Percentiles rank a stretch among this genome's conserved stretches.
Conservation (phyloP, 2,888 invertebrate species). For the Sinelater perroti region DNA sequence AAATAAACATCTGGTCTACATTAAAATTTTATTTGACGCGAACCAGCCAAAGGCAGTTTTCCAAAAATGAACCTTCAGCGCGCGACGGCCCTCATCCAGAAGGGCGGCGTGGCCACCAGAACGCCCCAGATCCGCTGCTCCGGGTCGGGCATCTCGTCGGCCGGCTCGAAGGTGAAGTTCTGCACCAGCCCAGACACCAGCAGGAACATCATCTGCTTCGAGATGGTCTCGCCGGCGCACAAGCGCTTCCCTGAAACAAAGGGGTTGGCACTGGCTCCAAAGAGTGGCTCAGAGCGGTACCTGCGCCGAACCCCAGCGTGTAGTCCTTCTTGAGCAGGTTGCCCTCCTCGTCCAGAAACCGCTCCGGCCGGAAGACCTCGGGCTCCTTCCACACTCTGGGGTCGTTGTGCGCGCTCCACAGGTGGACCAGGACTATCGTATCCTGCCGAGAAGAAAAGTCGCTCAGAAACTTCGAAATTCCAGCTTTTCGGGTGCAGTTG, state of each 20-base stretch:
- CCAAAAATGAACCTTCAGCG: too few relatives aligned
- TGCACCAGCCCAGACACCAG: conserved; percentile 70
- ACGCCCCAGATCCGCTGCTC: conserved; percentile 12
- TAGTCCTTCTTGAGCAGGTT: conserved; percentile 67
- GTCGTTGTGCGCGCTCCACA: conserved; percentile 64
- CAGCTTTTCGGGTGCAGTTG: too few relatives aligned
- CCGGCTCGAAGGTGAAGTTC: conserved; percentile 61
- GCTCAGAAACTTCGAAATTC: too few relatives aligned
- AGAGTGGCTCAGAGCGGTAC: too few relatives aligned
- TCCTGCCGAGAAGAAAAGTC: conserved; percentile 30
- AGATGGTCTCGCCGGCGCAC: conserved; percentile 77
- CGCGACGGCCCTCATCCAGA: neutral
- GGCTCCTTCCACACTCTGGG: conserved; percentile 71
- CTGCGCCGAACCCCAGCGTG: conserved; percentile 72
- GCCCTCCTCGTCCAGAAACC: conserved; percentile 68
- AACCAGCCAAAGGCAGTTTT: too few relatives aligned
- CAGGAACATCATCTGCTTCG: conserved; percentile 72
- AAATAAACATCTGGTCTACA: too few relatives aligned
- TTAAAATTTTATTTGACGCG: too few relatives aligned
- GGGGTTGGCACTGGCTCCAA: too few relatives aligned
- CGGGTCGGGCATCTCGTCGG: conserved; percentile 21
- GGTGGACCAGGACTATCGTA: conserved; percentile 55
- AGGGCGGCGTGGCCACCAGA: neutral
- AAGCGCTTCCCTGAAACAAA: conserved; percentile 67
- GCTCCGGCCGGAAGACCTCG: conserved; percentile 71